Evolutionary conservation across 2,797 vertebrate genomes (phyloP).

Genomic region (Characodon lateralis): DNA sequence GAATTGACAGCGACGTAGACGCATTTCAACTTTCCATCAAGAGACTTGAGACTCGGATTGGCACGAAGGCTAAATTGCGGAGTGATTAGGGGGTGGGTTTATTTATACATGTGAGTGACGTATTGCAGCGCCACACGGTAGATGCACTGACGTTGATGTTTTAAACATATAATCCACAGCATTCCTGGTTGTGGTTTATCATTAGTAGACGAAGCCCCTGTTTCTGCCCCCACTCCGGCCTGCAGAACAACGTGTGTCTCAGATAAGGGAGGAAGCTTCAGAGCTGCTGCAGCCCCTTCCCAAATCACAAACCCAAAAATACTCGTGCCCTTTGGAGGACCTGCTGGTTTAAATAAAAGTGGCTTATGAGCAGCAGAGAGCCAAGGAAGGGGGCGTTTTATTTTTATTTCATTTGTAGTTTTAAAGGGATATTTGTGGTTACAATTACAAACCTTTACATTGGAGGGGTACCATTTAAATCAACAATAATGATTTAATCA

Average conservation of each 20-base stretch:
- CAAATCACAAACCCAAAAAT: constrained; percentile 70
- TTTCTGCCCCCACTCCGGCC: neutral
- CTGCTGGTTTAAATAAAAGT: constrained; percentile 38
- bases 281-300: constrained; percentile 23
- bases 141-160: neutral
- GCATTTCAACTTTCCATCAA: constrained; percentile 68
- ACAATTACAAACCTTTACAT: neutral
- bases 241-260: neutral
- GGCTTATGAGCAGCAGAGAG: constrained; percentile 23
- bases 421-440: neutral
- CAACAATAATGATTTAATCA: neutral
- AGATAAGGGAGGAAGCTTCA: neutral
- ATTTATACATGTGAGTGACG: constrained; percentile 39
- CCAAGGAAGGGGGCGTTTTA: neutral
- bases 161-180: neutral
- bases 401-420: too few relatives aligned
- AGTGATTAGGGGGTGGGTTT: constrained; percentile 26
- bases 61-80: constrained; percentile 33
- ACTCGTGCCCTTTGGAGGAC: constrained; percentile 73
- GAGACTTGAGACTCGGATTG: constrained; percentile 51
- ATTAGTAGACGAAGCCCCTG: neutral
- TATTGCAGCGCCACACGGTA: constrained; percentile 15
- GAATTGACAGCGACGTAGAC: constrained; percentile 46
- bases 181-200: neutral
- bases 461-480: neutral